phyloP scores from a whole-genome alignment of 2,888 invertebrate species.

The Clivina fossor region DNA sequence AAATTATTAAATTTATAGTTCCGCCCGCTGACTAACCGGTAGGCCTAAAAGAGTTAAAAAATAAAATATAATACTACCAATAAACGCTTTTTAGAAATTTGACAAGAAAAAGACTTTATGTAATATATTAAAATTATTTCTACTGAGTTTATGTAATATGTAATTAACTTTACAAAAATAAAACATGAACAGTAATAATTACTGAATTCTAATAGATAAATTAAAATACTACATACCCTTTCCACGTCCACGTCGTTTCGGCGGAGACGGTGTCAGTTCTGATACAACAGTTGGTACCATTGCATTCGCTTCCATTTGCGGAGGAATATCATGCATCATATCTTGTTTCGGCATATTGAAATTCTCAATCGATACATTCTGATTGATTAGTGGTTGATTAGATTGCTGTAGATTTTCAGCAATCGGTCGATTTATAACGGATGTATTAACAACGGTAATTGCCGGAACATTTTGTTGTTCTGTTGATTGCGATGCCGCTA shows the following conservation, averaged over 20 bases:
- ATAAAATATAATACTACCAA: no score
- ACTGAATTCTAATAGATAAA: slow-evolving; percentile 23
- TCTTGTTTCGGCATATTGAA: not conserved
- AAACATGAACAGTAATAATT: no score
- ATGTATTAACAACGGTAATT: slow-evolving; percentile 3
- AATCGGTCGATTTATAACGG: not conserved
- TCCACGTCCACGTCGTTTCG: slow-evolving; percentile 52
- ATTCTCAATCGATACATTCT: not conserved
- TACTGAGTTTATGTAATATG: no score
- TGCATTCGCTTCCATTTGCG: slow-evolving; percentile 18
- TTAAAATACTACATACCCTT: slow-evolving; percentile 37
- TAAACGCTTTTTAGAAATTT: no score
- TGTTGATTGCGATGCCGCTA: slow-evolving; percentile 56
- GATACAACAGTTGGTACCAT: slow-evolving; percentile 26
- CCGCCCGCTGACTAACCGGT: no score
- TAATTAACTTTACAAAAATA: no score
- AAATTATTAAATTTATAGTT: no score
- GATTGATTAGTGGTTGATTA: not conserved
- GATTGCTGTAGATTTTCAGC: not conserved
- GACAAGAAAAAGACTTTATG: no score
- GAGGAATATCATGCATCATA: slow-evolving; percentile 13
- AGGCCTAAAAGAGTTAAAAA: no score
- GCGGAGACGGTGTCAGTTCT: slow-evolving; percentile 20
- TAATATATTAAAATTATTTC: no score
- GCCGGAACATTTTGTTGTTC: slow-evolving; percentile 42